phyloP scores from a whole-genome alignment of 2,888 invertebrate species.

The Kryphioiulus occultus region DNA sequence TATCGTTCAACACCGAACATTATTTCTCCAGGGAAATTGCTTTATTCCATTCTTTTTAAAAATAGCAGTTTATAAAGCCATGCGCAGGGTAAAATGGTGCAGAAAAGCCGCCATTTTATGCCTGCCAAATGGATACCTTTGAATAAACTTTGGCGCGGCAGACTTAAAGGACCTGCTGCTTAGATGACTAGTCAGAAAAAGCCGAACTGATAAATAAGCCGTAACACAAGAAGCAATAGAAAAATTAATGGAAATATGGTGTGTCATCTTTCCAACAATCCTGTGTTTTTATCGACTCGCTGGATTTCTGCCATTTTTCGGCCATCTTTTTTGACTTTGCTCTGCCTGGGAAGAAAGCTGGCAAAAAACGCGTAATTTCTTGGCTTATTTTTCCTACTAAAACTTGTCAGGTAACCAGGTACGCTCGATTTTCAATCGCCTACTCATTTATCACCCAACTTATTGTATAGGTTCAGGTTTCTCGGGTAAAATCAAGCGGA shows the following conservation, averaged over 20 bases:
- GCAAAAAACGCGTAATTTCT: not conserved
- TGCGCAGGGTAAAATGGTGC: not conserved
- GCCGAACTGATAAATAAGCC: not conserved
- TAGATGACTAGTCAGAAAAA: constrained; percentile 8
- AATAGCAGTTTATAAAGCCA: not conserved
- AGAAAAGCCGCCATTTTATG: constrained; percentile 23
- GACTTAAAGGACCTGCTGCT: not conserved
- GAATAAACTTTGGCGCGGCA: not conserved
- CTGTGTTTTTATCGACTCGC: not conserved
- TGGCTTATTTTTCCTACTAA: not conserved
- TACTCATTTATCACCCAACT: not conserved
- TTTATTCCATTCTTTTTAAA: too few species aligned
- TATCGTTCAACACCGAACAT: too few species aligned
- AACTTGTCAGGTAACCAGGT: constrained; percentile 23
- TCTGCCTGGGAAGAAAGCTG: not conserved
- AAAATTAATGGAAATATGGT: constrained; percentile 14
- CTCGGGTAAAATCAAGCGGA: constrained; percentile 12
- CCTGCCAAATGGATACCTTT: not conserved
- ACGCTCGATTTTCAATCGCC: constrained; percentile 23
- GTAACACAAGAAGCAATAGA: constrained; percentile 15
- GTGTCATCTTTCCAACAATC: constrained; percentile 23
- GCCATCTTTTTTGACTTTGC: not conserved
- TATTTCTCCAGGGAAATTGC: too few species aligned
- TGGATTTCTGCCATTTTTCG: not conserved
- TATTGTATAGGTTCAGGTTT: not conserved